These are phyloP conservation scores for Heliocidaris tuberculata DNA, from an alignment of 35 echinoderm and acorn worm genomes.

Conservation along the genomic window DNA sequence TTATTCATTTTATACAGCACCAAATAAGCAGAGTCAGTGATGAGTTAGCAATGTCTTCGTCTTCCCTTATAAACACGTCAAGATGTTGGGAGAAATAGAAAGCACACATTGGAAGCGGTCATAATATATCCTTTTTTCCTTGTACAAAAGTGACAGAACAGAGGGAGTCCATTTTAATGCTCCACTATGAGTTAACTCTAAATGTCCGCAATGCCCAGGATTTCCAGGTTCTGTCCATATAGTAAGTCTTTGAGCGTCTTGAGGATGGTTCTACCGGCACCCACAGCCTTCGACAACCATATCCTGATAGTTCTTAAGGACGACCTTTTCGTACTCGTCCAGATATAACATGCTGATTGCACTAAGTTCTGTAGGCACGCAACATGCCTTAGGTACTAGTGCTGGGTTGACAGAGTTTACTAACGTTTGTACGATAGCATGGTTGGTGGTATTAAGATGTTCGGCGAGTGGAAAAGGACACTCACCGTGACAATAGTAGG, in stretches of 20 bases:
- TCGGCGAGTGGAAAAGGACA: constrained; percentile 85
- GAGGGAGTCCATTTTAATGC: constrained; percentile 14
- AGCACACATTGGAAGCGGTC: constrained; percentile 52
- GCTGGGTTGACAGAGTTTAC: constrained; percentile 83
- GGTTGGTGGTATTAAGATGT: constrained; percentile 92
- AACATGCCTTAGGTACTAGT: constrained; percentile 87
- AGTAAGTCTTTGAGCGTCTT: not conserved
- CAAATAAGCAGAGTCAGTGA: constrained; percentile 14
- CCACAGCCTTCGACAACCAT: constrained; percentile 95
- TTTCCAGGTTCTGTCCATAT: constrained; percentile 2
- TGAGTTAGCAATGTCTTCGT: not conserved
- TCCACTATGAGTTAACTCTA: not conserved
- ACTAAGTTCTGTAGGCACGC: constrained; percentile 95
- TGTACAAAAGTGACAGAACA: constrained; percentile 8
- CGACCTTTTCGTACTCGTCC: constrained; percentile 79
- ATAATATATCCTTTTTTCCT: constrained; percentile 47
- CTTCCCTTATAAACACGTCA: not conserved
- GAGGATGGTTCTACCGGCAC: constrained; percentile 74
- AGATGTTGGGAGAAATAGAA: constrained; percentile 34
- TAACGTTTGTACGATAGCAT: constrained; percentile 98
- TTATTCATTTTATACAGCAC: constrained; percentile 38
- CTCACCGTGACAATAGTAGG: constrained; percentile 91
- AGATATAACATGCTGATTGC: constrained; percentile 95
- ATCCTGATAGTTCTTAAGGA: constrained; percentile 94
- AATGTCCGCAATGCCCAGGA: not conserved